Conservation (phyloP, 2,113 vertebrate genomes). For the Rhinichthys klamathensis region DNA sequence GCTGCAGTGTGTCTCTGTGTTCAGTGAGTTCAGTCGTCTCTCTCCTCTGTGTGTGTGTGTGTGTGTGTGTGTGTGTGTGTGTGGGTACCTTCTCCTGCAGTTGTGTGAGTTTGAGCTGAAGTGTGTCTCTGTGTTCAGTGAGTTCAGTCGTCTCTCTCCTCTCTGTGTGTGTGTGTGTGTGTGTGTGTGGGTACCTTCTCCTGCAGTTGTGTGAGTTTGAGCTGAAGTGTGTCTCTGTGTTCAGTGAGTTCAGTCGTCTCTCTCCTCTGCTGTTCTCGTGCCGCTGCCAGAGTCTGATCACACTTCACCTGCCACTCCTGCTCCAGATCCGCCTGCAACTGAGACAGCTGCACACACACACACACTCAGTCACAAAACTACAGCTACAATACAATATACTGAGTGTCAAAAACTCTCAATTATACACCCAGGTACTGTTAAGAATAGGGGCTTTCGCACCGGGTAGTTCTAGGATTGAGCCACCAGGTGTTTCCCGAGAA, state of each 20-base stretch:
- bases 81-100: slow-evolving; percentile 90
- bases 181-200: slow-evolving; percentile 76
- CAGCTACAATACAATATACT: background rate
- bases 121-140: slow-evolving; percentile 78
- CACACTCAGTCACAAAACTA: slow-evolving; percentile 27
- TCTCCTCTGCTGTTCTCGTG: slow-evolving; percentile 79
- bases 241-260: slow-evolving; percentile 78
- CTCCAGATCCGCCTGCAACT: slow-evolving; percentile 85
- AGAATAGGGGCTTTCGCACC: too few species aligned
- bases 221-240: slow-evolving; percentile 79
- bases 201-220: slow-evolving; percentile 78
- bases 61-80: too few species aligned
- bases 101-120: slow-evolving; percentile 75
- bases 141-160: slow-evolving; percentile 75
- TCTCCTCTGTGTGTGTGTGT: background rate
- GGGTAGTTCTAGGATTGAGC: too few species aligned
- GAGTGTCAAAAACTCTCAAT: background rate
- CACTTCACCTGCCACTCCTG: slow-evolving; percentile 83
- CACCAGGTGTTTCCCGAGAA: too few species aligned
- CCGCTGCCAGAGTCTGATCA: slow-evolving; percentile 74
- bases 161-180: background rate
- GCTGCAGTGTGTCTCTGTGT: too few species aligned
- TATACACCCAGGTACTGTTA: background rate
- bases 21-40: too few species aligned
- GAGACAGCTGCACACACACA: slow-evolving; percentile 72